Percentiles rank a stretch among this genome's conserved stretches.
phyloP scores from a whole-genome alignment of 2,113 vertebrate species.

The Ploceus nigricollis region DNA sequence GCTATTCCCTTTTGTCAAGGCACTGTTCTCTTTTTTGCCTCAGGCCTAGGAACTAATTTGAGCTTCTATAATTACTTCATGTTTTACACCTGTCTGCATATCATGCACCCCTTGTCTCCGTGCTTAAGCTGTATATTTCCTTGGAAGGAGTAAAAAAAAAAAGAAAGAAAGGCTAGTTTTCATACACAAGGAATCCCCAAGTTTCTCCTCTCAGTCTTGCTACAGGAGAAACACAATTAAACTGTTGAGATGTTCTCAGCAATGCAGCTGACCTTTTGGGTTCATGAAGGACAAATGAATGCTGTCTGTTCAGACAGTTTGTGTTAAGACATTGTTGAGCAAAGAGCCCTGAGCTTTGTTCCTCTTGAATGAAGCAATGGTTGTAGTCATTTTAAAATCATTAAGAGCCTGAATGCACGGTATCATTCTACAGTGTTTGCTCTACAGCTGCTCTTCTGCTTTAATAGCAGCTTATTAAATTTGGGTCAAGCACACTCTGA shows the following conservation, averaged over 20 bases:
- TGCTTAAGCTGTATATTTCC: slow-evolving; percentile 79
- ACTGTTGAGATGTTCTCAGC: slow-evolving; percentile 71
- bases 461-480: slow-evolving; percentile 84
- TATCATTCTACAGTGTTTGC: slow-evolving; percentile 77
- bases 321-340: slow-evolving; percentile 77
- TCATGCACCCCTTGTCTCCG: slow-evolving; percentile 84
- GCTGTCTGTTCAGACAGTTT: slow-evolving; percentile 77
- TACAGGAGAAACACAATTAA: slow-evolving; percentile 74
- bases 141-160: slow-evolving; percentile 33
- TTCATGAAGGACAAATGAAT: slow-evolving; percentile 80
- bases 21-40: slow-evolving; percentile 86
- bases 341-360: slow-evolving; percentile 79
- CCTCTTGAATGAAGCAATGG: slow-evolving; percentile 77
- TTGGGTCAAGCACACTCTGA: slow-evolving; percentile 79
- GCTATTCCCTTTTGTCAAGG: slow-evolving; percentile 88
- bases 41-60: slow-evolving; percentile 95
- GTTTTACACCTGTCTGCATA: slow-evolving; percentile 99
- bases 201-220: slow-evolving; percentile 56
- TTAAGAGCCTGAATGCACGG: slow-evolving; percentile 80
- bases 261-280: slow-evolving; percentile 73
- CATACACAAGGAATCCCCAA: slow-evolving; percentile 55
- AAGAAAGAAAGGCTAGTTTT: slow-evolving; percentile 59
- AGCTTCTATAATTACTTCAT: slow-evolving; percentile 95
- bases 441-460: slow-evolving; percentile 83
- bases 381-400: slow-evolving; percentile 90